Evolutionary conservation across 1,140 invertebrate genomes (phyloP).

Genomic region (Drosophila repletoides): DNA sequence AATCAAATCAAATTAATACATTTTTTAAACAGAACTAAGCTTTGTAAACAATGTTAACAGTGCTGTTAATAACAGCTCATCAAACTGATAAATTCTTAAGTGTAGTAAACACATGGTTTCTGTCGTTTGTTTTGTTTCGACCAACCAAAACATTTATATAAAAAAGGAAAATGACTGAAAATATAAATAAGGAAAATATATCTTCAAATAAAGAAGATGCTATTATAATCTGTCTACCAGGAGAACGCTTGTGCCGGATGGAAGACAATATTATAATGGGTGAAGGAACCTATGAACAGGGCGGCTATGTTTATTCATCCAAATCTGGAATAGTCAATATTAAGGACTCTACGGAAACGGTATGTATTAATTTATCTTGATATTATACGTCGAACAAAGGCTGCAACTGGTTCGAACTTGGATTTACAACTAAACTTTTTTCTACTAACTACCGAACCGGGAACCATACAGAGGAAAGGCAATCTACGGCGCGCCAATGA

Average conservation of each 20-base stretch:
- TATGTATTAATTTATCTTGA: conserved; percentile 67
- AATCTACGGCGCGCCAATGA: no score
- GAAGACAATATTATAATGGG: conserved; percentile 88
- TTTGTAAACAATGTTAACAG: neutral
- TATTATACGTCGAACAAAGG: no score
- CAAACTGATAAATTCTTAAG: neutral
- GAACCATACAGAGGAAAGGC: no score
- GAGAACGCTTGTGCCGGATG: conserved; percentile 88
- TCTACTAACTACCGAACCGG: no score
- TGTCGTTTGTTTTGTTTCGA: conserved; percentile 23
- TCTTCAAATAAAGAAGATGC: conserved; percentile 16
- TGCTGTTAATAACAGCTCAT: neutral
- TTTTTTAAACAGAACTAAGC: neutral
- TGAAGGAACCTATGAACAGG: conserved; percentile 90
- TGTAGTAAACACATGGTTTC: conserved; percentile 10
- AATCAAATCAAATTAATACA: no score
- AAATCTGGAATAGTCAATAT: conserved; percentile 89
- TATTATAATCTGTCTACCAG: conserved; percentile 85
- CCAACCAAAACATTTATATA: neutral
- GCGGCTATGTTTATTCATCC: conserved; percentile 93
- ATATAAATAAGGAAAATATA: neutral
- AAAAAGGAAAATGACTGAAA: conserved; percentile 5
- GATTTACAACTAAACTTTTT: no score
- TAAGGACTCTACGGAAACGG: conserved; percentile 84
- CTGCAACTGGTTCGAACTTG: no score